Base-by-base conservation (phyloP, 2,888 invertebrate species). In the Thymelicus acteon region DNA sequence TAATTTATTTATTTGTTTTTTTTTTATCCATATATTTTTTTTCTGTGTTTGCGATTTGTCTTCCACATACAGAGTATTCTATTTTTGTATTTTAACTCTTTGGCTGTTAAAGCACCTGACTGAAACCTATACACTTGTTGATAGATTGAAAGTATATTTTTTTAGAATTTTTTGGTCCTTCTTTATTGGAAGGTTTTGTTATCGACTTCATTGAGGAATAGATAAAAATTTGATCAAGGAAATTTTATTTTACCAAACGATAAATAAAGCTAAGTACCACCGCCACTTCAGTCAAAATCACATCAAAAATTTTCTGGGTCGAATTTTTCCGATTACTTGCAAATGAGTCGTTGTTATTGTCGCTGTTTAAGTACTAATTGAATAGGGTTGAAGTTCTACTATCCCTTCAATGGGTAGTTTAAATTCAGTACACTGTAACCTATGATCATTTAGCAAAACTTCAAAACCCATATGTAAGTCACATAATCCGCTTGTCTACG, bases 121-220 rank as follows among this genome's bases (percentile, higher is more conserved):
- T 5, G 31, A 31, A 31, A 31, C 3, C 3, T 31, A 31, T 49
- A 49, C 49, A 15, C 49, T 49, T 49, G 49, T 49, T 49, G 49
- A 0, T 15, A 15, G 6, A 15, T 49, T 15, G 5, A 49, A n/a
- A 15, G 15, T 49, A 15, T 49, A 49, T 7, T 10, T 49, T 49
- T 49, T 15, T 49, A 49, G 49, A 49, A 49, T 49, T 49, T 47
- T 49, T 49, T 49, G 49, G 49, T 49, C 49, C 49, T 49, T 15
- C 49, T 49, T 15, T 49, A 49, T 49, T 49, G 15, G 49, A 15
- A 49, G 49, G 49, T 49, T 15, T 6, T 49, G 49, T 49, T 49
- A 49, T 49, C 0, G 49, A 49, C 15, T n/a, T 49, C 49, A 49
- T 49, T 15, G 49, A 6, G 15, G 15, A 49, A 49, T 49, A 13